These are phyloP conservation scores for Meloe dianella DNA, from an alignment of 2,888 invertebrate genomes.

Conservation along the genomic window DNA sequence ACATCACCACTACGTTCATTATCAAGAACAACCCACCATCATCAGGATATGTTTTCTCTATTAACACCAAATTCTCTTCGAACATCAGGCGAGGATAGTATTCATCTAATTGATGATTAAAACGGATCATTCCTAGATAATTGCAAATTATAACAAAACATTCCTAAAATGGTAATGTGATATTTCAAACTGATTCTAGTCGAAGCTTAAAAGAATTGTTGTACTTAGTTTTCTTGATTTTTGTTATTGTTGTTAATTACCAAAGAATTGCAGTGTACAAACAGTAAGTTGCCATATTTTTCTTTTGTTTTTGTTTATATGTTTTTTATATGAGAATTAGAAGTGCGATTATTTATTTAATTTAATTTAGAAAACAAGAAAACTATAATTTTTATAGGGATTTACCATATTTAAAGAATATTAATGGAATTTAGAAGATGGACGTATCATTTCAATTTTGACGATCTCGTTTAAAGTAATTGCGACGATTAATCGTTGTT, in stretches of 20 bases:
- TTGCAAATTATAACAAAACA: slow-evolving; percentile 14
- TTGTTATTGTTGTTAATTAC: slow-evolving; percentile 4
- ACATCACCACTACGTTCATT: slow-evolving; percentile 49
- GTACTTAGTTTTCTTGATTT: slow-evolving; percentile 20
- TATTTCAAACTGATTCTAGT: slow-evolving; percentile 27
- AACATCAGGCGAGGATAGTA: slow-evolving; percentile 64
- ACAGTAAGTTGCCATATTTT: slow-evolving; percentile 20
- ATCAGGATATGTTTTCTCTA: slow-evolving; percentile 62
- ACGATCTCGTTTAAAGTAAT: neutral
- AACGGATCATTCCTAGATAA: slow-evolving; percentile 25
- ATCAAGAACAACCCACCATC: slow-evolving; percentile 55
- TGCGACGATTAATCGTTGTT: too few species aligned
- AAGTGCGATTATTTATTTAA: slow-evolving; percentile 20
- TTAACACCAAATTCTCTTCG: slow-evolving; percentile 63
- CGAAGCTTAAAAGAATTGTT: slow-evolving; percentile 23
- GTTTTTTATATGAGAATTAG: neutral
- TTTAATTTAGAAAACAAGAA: slow-evolving; percentile 12
- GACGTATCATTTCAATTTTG: neutral
- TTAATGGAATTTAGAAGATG: too few species aligned
- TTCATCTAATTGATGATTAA: slow-evolving; percentile 60
- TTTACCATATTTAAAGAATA: slow-evolving; percentile 13
- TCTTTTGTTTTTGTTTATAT: neutral
- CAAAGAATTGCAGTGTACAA: slow-evolving; percentile 22
- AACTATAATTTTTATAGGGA: slow-evolving; percentile 30
- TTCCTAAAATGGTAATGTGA: slow-evolving; percentile 34